Conservation (phyloP, 1,140 invertebrate genomes). For the Psilanteris sp. region DNA sequence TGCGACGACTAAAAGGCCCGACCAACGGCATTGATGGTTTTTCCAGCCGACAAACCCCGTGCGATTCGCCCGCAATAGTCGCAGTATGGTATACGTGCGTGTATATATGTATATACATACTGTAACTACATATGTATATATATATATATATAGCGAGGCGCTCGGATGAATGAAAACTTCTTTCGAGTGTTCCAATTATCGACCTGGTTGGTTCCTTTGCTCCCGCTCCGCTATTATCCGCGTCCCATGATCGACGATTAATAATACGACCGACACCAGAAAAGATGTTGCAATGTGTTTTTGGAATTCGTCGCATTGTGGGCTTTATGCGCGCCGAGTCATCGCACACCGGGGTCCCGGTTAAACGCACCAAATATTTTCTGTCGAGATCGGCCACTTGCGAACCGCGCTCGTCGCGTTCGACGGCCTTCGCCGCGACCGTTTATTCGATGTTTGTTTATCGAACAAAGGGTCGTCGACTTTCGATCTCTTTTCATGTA, state of each 20-base stretch:
- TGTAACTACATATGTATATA: too few species aligned
- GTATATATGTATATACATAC: too few species aligned
- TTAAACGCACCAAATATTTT: conserved; percentile 45
- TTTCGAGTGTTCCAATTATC: conserved; percentile 45
- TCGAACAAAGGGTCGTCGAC: too few species aligned
- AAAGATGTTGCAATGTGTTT: conserved; percentile 50
- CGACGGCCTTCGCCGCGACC: too few species aligned
- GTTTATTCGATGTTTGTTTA: too few species aligned
- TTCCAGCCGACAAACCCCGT: conserved; percentile 51
- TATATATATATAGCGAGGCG: too few species aligned
- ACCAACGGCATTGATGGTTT: conserved; percentile 36
- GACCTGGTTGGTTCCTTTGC: conserved; percentile 7
- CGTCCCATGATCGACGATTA: conserved; percentile 42
- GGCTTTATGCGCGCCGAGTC: conserved; percentile 23
- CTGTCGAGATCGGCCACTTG: not conserved
- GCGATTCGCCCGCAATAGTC: conserved; percentile 4
- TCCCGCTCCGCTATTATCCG: conserved; percentile 4
- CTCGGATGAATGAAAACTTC: conserved; percentile 23
- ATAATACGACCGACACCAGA: conserved; percentile 26
- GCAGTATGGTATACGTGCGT: too few species aligned
- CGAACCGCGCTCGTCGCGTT: too few species aligned
- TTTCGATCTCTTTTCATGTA: too few species aligned
- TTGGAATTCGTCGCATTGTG: conserved; percentile 32
- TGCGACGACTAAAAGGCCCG: conserved; percentile 27
- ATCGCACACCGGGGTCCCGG: conserved; percentile 13